A percentile compares a stretch with the other conserved stretches of the same genome.
Evolutionary conservation across 2,797 vertebrate genomes (phyloP).

Genomic region (Morus bassanus): DNA sequence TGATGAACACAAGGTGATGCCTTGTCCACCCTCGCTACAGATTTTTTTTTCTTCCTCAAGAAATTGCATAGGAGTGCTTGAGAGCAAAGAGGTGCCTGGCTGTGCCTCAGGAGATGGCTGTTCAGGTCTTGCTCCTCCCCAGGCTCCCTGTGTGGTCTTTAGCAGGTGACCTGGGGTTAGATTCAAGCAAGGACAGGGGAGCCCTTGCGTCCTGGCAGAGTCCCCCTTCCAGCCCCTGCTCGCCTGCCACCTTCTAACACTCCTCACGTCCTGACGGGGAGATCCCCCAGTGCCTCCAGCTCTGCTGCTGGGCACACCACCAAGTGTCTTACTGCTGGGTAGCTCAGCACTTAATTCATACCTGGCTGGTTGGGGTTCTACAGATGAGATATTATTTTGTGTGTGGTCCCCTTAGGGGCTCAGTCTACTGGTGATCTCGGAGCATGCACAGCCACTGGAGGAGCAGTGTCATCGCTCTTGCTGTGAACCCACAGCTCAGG

Average conservation of each 20-base stretch:
- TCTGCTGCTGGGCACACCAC: neutral
- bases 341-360: neutral
- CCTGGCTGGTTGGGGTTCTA: neutral
- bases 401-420: constrained; percentile 16
- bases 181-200: fast-evolving
- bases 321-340: neutral
- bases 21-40: neutral
- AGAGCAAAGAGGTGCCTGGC: neutral
- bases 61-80: neutral
- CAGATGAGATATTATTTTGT: neutral
- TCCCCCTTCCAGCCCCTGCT: neutral
- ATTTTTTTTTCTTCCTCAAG: neutral
- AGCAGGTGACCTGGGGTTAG: neutral
- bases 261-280: neutral
- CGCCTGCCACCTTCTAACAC: neutral
- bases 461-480: neutral
- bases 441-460: neutral
- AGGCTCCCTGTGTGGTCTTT: neutral
- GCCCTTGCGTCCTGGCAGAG: neutral
- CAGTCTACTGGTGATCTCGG: neutral
- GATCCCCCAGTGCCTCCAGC: neutral
- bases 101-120: neutral
- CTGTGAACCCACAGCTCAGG: neutral
- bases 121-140: neutral
- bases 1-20: neutral